A percentile compares a stretch with the other conserved stretches of the same genome.
Conservation (phyloP, 2,888 invertebrate species). For the Eupithecia dodoneata region DNA sequence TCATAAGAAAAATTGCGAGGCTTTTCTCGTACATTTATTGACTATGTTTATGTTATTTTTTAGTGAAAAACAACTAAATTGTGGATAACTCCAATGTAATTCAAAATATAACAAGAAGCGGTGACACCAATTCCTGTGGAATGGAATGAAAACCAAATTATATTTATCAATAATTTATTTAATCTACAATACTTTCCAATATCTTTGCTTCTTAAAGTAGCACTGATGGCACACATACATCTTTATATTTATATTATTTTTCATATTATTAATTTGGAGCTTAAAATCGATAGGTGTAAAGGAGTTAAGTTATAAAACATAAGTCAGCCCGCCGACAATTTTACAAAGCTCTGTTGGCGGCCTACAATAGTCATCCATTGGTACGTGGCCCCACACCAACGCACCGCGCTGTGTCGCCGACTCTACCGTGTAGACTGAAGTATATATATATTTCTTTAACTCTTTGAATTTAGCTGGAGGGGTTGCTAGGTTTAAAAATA, state of each 20-base stretch:
- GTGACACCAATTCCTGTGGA: not conserved
- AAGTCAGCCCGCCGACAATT: not conserved
- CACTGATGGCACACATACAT: not conserved
- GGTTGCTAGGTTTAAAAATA: conserved; percentile 53
- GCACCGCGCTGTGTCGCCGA: not conserved
- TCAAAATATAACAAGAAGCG: not conserved
- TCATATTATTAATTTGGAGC: not conserved
- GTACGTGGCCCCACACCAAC: too few relatives aligned
- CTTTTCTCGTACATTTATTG: not conserved
- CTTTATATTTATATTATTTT: not conserved
- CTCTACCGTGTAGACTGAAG: not conserved
- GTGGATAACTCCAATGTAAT: not conserved
- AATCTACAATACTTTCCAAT: conserved; percentile 3
- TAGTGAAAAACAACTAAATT: not conserved
- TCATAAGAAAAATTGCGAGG: too few relatives aligned
- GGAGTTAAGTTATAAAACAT: too few relatives aligned
- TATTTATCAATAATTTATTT: not conserved
- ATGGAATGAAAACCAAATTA: not conserved
- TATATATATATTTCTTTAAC: not conserved
- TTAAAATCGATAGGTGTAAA: not conserved
- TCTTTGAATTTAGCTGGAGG: not conserved
- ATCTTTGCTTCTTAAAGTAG: not conserved
- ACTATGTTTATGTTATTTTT: not conserved
- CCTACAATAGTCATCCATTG: too few relatives aligned
- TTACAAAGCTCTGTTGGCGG: not conserved